Evolutionary conservation across 2,113 vertebrate species (phyloP).

Genomic region (Mus spicilegus): DNA sequence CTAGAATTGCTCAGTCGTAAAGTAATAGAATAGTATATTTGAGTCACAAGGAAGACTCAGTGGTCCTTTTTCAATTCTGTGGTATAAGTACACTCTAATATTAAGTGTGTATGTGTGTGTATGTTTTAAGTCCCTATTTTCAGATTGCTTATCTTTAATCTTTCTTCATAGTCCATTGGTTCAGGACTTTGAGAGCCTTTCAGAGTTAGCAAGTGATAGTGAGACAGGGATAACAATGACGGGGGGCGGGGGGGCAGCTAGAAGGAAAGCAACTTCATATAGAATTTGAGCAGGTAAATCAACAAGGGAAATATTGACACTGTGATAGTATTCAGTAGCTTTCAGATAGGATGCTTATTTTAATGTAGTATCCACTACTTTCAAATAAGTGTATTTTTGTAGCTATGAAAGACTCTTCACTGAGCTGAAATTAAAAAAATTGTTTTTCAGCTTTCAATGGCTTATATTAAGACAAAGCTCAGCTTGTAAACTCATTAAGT

Average conservation of each 20-base stretch:
- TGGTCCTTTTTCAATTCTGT: conserved; percentile 29
- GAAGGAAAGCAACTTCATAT: conserved; percentile 48
- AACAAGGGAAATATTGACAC: neutral
- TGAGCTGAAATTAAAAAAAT: conserved; percentile 41
- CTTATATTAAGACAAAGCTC: conserved; percentile 73
- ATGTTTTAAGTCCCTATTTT: neutral
- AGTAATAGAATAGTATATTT: neutral
- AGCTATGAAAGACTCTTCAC: conserved; percentile 33
- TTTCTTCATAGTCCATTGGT: neutral
- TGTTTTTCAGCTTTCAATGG: conserved; percentile 39
- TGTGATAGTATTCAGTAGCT: conserved; percentile 44
- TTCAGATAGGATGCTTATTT: conserved; percentile 55
- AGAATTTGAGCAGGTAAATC: conserved; percentile 48
- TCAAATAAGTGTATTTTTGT: conserved; percentile 53
- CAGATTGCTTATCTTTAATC: conserved; percentile 32
- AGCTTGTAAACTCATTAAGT: conserved; percentile 75
- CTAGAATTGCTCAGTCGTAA: neutral
- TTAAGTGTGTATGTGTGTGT: neutral
- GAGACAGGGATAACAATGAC: conserved; percentile 37
- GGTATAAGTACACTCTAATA: neutral
- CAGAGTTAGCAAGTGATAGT: conserved; percentile 36
- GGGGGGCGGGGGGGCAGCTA: conserved; percentile 20
- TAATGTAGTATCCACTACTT: conserved; percentile 37
- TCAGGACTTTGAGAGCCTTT: conserved; percentile 43
- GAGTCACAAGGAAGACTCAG: neutral